Conservation (phyloP, 2,888 invertebrate genomes). For the Cephus spinipes region DNA sequence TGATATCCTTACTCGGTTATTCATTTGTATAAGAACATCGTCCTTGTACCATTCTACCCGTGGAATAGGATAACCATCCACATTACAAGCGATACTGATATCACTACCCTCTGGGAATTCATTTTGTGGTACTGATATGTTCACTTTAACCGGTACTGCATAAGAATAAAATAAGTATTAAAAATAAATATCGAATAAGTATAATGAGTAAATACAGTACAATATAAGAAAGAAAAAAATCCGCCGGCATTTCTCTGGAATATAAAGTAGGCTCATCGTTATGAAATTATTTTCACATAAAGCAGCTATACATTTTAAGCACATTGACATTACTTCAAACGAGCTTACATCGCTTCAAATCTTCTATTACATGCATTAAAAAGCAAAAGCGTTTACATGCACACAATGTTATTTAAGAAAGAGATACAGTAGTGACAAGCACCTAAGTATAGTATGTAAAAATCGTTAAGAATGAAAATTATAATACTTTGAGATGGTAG, state of each 20-base stretch:
- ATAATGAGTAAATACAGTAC: neutral
- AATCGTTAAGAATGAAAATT: conserved; percentile 4
- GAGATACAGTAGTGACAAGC: conserved; percentile 18
- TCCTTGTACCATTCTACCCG: conserved; percentile 87
- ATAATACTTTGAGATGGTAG: conserved; percentile 1
- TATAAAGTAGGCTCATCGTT: neutral
- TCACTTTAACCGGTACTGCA: conserved; percentile 75
- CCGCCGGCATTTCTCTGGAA: neutral
- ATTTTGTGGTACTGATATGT: conserved; percentile 71
- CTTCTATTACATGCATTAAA: neutral
- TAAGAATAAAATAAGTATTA: conserved; percentile 48
- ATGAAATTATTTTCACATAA: neutral
- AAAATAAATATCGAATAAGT: conserved; percentile 37
- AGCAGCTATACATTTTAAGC: neutral
- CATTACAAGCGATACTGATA: conserved; percentile 79
- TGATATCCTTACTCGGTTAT: conserved; percentile 74
- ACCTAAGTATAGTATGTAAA: neutral
- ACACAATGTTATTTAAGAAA: conserved; percentile 17
- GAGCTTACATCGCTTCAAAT: neutral
- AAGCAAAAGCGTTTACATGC: neutral
- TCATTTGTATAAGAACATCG: conserved; percentile 69
- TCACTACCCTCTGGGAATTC: conserved; percentile 76
- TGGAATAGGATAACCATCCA: conserved; percentile 83
- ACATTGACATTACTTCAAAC: neutral
- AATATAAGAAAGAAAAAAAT: neutral